Evolutionary conservation across 2,888 invertebrate genomes (phyloP).

Genomic region (Drosophila siamana): DNA sequence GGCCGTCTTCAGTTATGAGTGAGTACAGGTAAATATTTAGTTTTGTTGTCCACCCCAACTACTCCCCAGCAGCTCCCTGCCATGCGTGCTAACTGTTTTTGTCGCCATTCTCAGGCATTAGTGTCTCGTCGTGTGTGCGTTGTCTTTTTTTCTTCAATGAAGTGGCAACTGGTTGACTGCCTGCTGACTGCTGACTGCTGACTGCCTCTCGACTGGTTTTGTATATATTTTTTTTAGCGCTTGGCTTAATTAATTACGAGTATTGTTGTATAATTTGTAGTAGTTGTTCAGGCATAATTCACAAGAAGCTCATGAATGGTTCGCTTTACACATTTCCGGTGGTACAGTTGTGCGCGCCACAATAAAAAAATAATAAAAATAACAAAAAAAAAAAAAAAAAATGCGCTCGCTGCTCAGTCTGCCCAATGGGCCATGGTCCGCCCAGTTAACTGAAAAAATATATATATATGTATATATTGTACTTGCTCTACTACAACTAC

Average conservation of each 20-base stretch:
- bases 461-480: constrained; percentile 7
- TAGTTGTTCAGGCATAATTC: constrained; percentile 61
- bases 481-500: constrained; percentile 1
- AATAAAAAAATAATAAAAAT: neutral
- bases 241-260: constrained; percentile 75
- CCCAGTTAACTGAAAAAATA: constrained; percentile 39
- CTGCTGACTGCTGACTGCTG: too few species aligned
- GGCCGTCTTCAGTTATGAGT: constrained; percentile 52
- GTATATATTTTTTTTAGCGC: constrained; percentile 33
- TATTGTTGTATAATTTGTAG: constrained; percentile 78
- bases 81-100: constrained; percentile 52
- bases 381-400: neutral
- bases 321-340: constrained; percentile 62
- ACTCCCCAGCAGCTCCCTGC: neutral
- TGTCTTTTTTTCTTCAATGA: constrained; percentile 71
- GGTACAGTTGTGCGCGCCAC: constrained; percentile 55
- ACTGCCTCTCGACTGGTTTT: constrained; percentile 34
- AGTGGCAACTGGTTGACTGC: constrained; percentile 62
- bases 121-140: neutral
- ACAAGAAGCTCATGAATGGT: constrained; percentile 62
- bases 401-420: too few species aligned
- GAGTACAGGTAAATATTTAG: constrained; percentile 46
- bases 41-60: constrained; percentile 6
- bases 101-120: constrained; percentile 55
- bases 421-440: constrained; percentile 53